Percentiles rank a stretch among this genome's conserved stretches.
Conservation (phyloP, 2,113 vertebrate species). For the Rhizomys pruinosus region DNA sequence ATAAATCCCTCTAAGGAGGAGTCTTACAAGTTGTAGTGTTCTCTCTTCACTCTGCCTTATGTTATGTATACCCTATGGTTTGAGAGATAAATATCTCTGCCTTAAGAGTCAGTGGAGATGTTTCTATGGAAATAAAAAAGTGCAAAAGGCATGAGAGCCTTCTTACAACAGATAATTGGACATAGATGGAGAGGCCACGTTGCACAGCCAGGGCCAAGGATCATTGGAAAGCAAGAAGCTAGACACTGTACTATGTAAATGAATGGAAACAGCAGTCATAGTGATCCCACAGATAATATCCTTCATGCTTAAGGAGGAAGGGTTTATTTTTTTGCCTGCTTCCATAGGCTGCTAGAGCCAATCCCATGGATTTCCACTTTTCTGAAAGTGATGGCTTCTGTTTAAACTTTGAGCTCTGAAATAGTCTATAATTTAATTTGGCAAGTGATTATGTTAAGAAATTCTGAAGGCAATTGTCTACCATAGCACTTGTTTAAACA, state of each 20-base stretch:
- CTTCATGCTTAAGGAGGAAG: background rate
- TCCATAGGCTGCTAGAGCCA: background rate
- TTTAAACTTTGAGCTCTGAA: background rate
- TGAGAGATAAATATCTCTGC: slow-evolving; percentile 77
- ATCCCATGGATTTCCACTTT: background rate
- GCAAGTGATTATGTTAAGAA: slow-evolving; percentile 3
- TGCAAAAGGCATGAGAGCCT: slow-evolving; percentile 19
- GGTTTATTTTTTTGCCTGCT: slow-evolving; percentile 10
- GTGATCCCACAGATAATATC: slow-evolving; percentile 33
- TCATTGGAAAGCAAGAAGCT: slow-evolving; percentile 28
- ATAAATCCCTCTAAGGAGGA: slow-evolving; percentile 70
- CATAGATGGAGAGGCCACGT: background rate
- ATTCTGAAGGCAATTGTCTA: background rate
- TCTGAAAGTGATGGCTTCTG: background rate
- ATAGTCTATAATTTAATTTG: background rate
- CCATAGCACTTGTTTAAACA: background rate
- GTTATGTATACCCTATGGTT: slow-evolving; percentile 41
- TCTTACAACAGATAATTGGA: slow-evolving; percentile 45
- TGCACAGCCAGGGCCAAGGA: background rate
- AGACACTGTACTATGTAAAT: slow-evolving; percentile 8
- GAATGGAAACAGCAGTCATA: slow-evolving; percentile 15
- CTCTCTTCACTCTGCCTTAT: background rate
- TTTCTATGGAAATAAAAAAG: slow-evolving; percentile 83
- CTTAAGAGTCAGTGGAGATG: slow-evolving; percentile 76
- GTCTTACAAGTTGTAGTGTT: slow-evolving; percentile 65